Percentiles rank a stretch among this genome's conserved stretches.
Evolutionary conservation across 92 coral and sea anemone genomes (phyloP).

Genomic region (Umimayanthus kanabou): DNA sequence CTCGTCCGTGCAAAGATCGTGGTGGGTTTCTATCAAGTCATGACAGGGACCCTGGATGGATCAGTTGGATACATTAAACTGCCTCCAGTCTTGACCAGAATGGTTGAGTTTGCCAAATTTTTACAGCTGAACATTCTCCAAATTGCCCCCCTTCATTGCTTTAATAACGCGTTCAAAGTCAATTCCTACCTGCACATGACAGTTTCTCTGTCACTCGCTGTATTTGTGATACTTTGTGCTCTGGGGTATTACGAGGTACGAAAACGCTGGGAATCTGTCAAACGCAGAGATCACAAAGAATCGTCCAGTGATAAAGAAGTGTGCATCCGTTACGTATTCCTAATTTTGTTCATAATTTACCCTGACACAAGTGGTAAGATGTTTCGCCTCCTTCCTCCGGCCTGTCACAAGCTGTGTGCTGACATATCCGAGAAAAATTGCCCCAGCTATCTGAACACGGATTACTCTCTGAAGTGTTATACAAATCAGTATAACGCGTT

Average conservation of each 20-base stretch:
- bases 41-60: slow-evolving; percentile 12
- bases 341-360: not conserved
- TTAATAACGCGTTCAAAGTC: not conserved
- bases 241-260: not conserved
- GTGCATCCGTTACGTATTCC: too few species aligned
- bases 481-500: not conserved
- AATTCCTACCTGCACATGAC: not conserved
- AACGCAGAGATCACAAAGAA: not conserved
- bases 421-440: not conserved
- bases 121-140: slow-evolving; percentile 36
- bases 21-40: slow-evolving; percentile 31
- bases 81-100: not conserved
- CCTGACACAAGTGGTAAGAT: slow-evolving; percentile 17
- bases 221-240: not conserved
- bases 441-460: slow-evolving; percentile 18
- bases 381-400: slow-evolving; percentile 12
- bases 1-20: slow-evolving; percentile 22
- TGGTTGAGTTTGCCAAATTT: not conserved
- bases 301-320: not conserved
- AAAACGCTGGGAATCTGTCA: not conserved
- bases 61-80: slow-evolving; percentile 12
- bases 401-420: slow-evolving; percentile 34
- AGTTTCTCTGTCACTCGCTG: not conserved
- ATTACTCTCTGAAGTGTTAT: slow-evolving; percentile 22
- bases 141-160: slow-evolving; percentile 28